These are phyloP conservation scores for Cepphus grylle DNA, from an alignment of 2,113 vertebrate species.

Conservation along the genomic window DNA sequence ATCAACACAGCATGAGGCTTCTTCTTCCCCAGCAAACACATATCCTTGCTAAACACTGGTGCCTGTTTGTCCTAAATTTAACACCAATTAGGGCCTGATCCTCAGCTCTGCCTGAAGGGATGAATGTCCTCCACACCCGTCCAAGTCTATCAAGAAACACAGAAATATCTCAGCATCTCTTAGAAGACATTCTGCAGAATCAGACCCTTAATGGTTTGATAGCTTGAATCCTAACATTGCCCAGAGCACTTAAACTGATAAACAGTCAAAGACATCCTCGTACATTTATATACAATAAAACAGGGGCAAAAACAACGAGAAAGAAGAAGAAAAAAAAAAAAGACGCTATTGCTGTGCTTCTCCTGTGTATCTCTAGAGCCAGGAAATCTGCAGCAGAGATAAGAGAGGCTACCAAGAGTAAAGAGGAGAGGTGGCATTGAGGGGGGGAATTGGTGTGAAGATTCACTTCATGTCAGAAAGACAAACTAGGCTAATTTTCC, in stretches of 20 bases:
- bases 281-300: neutral
- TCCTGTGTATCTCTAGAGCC: neutral
- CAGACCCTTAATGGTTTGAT: neutral
- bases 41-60: constrained; percentile 25
- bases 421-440: neutral
- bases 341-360: neutral
- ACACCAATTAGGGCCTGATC: constrained; percentile 51
- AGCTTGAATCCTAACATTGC: neutral
- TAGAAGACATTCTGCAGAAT: neutral
- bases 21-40: constrained; percentile 22
- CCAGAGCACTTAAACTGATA: neutral
- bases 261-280: neutral
- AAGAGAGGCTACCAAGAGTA: neutral
- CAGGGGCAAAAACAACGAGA: neutral
- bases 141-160: neutral
- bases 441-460: neutral
- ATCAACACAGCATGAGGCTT: constrained; percentile 59
- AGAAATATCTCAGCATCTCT: neutral
- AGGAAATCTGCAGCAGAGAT: neutral
- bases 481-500: constrained; percentile 55
- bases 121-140: neutral
- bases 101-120: constrained; percentile 32
- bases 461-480: constrained; percentile 31
- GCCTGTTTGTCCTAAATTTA: constrained; percentile 53
- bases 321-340: neutral